phyloP scores from a whole-genome alignment of 2,888 invertebrate species.

The Dryocosmus kuriphilus region DNA sequence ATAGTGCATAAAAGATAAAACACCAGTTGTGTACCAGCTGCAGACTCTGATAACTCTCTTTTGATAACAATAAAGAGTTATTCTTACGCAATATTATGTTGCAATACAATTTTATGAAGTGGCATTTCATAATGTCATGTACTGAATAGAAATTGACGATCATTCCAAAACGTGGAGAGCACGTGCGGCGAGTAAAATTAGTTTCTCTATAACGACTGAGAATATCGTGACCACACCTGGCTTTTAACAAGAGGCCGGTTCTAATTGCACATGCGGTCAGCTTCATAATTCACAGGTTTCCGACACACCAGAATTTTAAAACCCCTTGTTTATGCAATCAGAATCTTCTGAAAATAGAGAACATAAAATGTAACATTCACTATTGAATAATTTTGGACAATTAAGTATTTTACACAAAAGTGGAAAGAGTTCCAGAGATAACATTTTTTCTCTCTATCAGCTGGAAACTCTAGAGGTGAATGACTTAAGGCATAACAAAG shows the following conservation, averaged over 20 bases:
- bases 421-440: background rate
- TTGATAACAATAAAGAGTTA: slow-evolving; percentile 23
- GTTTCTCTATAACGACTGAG: background rate
- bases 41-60: slow-evolving; percentile 22
- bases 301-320: background rate
- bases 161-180: background rate
- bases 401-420: background rate
- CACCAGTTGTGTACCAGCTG: slow-evolving; percentile 1
- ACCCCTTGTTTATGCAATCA: slow-evolving; percentile 5
- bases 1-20: slow-evolving; percentile 6
- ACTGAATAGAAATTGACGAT: background rate
- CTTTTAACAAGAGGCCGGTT: background rate
- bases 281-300: slow-evolving; percentile 12
- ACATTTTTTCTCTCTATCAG: background rate
- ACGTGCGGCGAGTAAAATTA: background rate
- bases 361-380: background rate
- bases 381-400: background rate
- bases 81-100: slow-evolving; percentile 21
- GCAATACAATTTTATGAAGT: background rate
- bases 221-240: background rate
- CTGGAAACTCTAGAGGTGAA: background rate
- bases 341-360: background rate
- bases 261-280: background rate
- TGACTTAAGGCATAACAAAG: background rate
- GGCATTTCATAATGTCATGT: background rate